Base-by-base conservation (phyloP, 1,140 invertebrate genomes). In the Brachionus plicatilis region DNA sequence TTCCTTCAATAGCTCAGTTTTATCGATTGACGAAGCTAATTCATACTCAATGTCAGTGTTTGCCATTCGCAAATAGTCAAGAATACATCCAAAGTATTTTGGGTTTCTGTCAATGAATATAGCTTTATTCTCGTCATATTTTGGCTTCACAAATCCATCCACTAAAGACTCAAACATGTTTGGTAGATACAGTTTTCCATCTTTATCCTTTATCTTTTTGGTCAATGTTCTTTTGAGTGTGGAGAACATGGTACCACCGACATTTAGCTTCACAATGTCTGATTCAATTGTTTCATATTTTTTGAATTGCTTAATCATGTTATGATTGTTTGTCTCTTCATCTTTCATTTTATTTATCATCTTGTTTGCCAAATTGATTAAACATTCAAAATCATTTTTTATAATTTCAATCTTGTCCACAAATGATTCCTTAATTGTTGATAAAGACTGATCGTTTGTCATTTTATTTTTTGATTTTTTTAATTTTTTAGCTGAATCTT, bases 71-170 rank as follows among this genome's bases (percentile, higher is more conserved):
- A 80, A 20, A 80, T 80, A 80, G 29, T 80, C 53, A n/a, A 80
- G 33, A 20, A 80, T 80, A 17, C 43, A 53, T 8, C 7, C 45
- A 65, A 80, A 80, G 17, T 60, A 65, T 60, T 60, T 60, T 24
- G 50, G 50, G 29, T 80, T 60, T 50, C 76, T 47, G 20, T 80
- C 76, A 41, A 80, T 41, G 17, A 80, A 80, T 20, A 80, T 80
- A 17, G 50, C 50, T 12, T 80, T 65, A 24, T 80, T 41, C 12
- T 43, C 50, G 7, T 60, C 33, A 80, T 80, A 60, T 41, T 37
- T 80, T 20, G 50, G 50, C 37, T 43, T 41, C 14, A 60, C 43
- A 60, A 37, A 80, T 41, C 53, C 50, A 41, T 41, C 60, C 8
- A 65, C 5, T 1, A 78, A 29, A 0, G 41, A 27, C 33, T 78